Base-by-base conservation (phyloP, 2,888 invertebrate species). In the Aquatica leii region DNA sequence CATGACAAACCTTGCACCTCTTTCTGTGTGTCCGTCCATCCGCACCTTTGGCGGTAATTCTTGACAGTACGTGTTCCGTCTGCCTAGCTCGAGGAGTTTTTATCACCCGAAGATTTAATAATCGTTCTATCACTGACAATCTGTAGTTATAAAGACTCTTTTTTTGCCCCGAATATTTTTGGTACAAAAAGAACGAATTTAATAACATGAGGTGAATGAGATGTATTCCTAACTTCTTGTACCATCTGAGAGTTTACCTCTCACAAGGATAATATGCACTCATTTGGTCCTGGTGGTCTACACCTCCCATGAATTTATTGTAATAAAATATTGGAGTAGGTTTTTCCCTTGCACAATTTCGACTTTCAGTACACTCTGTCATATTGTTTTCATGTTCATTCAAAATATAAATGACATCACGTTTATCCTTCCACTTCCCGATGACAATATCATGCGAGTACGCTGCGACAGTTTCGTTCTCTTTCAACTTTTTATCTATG, bases 301-400 rank as follows among this genome's bases (percentile, higher is more conserved):
- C 35, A n/a, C 54, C 59, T 17, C 53, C 56, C 62, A 62, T 57
- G 31, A 12, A 24, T 21, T 64, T 48, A 14, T 59, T 64, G 14
- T 64, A 64, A 41, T 64, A 9, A 48, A 40, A 59, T 37, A 43
- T 43, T 11, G 43, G 43, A 14, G 5, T 14, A 43, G 43, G 17
- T 12, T 43, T 43, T 43, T 43, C 4, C 17, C 17, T 43, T 3
- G 3, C 17, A 17, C 43, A 17, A 12, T 43, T 43, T 43, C 43
- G n/a, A 15, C 17, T 3, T 15, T 14, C 43, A 15, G 17, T 3
- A 14, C 9, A 43, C 15, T 43, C 43, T 4, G 43, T 17, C 43
- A 43, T 43, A 15, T 43, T 6, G 4, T 43, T 43, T 14, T 14
- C 15, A 17, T 43, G 17, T 43, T 43, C 43, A 43, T 43, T 43